Evolutionary conservation across 2,113 vertebrate species (phyloP).

Genomic region (Cathartes aura): DNA sequence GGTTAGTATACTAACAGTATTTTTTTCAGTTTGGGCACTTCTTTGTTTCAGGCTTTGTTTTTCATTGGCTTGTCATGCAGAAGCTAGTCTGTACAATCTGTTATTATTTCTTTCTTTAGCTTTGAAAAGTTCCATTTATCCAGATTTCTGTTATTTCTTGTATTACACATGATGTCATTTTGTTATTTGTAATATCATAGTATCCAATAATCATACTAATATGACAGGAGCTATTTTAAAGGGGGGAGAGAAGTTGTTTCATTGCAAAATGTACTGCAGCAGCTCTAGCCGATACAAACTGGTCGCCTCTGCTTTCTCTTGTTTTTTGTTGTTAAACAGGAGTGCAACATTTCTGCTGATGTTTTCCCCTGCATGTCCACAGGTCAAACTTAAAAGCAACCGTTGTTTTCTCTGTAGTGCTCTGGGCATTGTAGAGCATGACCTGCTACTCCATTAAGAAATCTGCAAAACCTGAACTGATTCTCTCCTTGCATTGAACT

Average conservation of each 20-base stretch:
- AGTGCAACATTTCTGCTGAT: neutral
- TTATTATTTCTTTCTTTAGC: neutral
- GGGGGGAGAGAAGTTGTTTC: neutral
- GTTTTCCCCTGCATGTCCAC: neutral
- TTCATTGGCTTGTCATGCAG: neutral
- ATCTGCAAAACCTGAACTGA: neutral
- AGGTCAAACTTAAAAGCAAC: neutral
- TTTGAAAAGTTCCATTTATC: neutral
- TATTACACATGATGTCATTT: neutral
- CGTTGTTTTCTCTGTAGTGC: neutral
- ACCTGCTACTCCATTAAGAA: conserved; percentile 10
- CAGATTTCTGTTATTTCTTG: neutral
- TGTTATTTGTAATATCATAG: neutral
- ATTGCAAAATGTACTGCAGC: neutral
- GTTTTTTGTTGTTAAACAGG: neutral
- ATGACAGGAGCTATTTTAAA: neutral
- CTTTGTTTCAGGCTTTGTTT: neutral
- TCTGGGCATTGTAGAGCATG: neutral
- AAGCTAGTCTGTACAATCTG: neutral
- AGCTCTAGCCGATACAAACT: neutral
- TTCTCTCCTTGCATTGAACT: neutral
- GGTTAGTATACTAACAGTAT: neutral
- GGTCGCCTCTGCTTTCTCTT: neutral
- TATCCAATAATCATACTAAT: neutral
- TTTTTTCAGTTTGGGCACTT: neutral